Evolutionary conservation across 2,797 vertebrate species (phyloP), one percentile per base, ranked within the genome.

Genomic region (Ataeniobius toweri): DNA sequence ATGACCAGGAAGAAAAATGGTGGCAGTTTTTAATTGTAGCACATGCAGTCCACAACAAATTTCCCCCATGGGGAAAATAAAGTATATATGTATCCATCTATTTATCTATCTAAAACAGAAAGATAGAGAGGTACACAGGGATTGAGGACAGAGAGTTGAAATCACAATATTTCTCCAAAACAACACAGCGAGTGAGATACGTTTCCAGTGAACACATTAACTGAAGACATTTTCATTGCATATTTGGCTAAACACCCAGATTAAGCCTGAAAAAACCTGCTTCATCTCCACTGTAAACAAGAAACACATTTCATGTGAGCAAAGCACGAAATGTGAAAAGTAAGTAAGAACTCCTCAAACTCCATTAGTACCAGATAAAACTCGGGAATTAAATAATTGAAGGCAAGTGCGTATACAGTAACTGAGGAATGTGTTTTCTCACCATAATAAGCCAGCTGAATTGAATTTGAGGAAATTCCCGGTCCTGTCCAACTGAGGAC

Each of bases 391-490:
- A 63, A 68, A 67, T 65, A 59, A 61, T 41, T 12, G 16, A 73
- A 46, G 71, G 48, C 28, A 48, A 10, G 9, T 39, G 24, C 81
- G 48, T 71, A 41, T 75, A 78, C 36, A 8, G 53, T 78, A 86
- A 80, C 28, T 56, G 9, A 46, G 65, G 81, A 53, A 77, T 13
- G 14, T 14, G 18, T 39, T 77, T 83, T 75, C 89, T 91, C 86
- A 94, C 93, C 92, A 53, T 75, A 36, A 85, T 94, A 94, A 59
- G 71, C 85, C 75, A 95, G 86, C 53, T 89, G 80, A 71, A 92
- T 22, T 48, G 20, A 73, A 75, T 81, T 36, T 46, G 81, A 78
- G 56, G 80, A 80, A 63, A 0, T 71, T 79, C 73, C 70, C 16
- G 48, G 28, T 75, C 81, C 85, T 14, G 59, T 93, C 94, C 93